These are phyloP conservation scores for Bubo blakistoni DNA, from an alignment of 2,113 vertebrate species.

Conservation along the genomic window DNA sequence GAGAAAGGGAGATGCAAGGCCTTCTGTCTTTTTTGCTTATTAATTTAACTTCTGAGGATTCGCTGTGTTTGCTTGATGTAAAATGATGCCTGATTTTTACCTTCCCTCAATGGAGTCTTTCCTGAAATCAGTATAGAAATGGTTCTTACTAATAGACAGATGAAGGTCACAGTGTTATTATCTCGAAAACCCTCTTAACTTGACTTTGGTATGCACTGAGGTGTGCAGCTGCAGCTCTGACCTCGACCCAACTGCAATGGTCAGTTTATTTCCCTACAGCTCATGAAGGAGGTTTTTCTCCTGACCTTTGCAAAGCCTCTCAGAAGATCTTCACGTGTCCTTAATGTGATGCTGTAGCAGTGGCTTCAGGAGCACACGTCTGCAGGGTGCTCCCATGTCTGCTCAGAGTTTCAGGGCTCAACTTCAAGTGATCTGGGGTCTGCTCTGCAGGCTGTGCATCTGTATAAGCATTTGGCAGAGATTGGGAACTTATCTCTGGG, in stretches of 20 bases:
- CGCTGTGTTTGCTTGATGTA: fast-evolving
- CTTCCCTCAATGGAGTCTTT: background rate
- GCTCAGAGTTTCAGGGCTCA: background rate
- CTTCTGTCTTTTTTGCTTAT: background rate
- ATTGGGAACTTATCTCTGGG: background rate
- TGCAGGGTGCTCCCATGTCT: background rate
- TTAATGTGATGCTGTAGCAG: background rate
- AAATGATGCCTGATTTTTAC: background rate
- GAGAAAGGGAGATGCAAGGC: background rate
- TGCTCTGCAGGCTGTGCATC: background rate
- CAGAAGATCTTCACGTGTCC: background rate
- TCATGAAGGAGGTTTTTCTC: background rate
- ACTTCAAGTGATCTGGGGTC: background rate
- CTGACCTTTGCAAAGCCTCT: background rate
- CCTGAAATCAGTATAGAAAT: background rate
- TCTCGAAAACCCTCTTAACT: background rate
- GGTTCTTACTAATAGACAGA: background rate
- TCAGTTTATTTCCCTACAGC: background rate
- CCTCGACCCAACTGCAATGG: background rate
- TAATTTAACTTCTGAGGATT: background rate
- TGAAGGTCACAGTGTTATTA: background rate
- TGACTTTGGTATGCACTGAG: background rate
- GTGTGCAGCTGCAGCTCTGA: background rate
- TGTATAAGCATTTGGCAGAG: background rate
- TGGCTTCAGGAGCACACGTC: background rate